Evolutionary conservation across 53 echinoderm and acorn worm species (phyloP).

Genomic region (Mesocentrotus franciscanus): DNA sequence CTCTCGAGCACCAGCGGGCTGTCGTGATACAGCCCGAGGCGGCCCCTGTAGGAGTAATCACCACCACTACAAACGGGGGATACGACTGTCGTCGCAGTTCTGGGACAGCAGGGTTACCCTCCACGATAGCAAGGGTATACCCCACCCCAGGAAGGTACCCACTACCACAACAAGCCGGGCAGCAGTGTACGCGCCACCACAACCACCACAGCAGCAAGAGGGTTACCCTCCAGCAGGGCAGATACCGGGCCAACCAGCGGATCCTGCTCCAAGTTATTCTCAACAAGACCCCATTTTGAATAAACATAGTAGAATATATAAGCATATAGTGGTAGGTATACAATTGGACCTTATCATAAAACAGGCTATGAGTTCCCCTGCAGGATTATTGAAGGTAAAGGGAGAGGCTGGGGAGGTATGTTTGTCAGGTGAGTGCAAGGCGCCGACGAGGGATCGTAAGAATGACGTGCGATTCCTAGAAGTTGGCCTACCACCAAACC

Average conservation of each 20-base stretch:
- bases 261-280: conserved; percentile 9
- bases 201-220: not conserved
- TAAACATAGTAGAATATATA: too few species aligned
- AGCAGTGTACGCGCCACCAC: not conserved
- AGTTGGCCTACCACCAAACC: too few species aligned
- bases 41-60: not conserved
- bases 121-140: not conserved
- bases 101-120: not conserved
- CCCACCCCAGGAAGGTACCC: too few species aligned
- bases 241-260: conserved; percentile 29
- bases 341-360: too few species aligned
- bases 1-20: not conserved
- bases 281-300: conserved; percentile 27
- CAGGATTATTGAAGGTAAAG: too few species aligned
- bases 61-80: conserved; percentile 31
- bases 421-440: too few species aligned
- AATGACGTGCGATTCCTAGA: too few species aligned
- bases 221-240: conserved; percentile 5
- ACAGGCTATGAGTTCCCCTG: not conserved
- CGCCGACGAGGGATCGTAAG: too few species aligned
- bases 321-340: too few species aligned
- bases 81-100: not conserved
- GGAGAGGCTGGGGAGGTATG: too few species aligned
- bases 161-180: too few species aligned
- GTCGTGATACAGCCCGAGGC: not conserved